Percentiles rank a stretch among this genome's conserved stretches.
These are phyloP conservation scores for Apolygus lucorum DNA, from an alignment of 1,140 invertebrate species.

Conservation along the genomic window DNA sequence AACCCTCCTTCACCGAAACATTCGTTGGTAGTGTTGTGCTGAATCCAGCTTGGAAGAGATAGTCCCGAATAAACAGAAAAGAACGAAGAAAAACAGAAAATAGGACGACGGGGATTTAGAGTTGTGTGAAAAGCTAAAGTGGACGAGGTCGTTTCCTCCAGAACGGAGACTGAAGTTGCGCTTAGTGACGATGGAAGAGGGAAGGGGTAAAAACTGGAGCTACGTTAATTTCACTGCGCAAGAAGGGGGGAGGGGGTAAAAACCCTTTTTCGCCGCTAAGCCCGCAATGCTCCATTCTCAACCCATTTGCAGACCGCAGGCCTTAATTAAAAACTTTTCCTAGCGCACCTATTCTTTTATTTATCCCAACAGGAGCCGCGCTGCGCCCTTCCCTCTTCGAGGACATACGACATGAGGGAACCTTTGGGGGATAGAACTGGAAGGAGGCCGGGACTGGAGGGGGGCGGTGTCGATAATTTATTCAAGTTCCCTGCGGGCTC, in stretches of 20 bases:
- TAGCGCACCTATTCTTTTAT: conserved; percentile 16
- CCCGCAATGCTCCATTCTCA: conserved; percentile 10
- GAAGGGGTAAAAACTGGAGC: background rate
- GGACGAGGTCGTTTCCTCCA: background rate
- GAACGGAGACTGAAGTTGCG: background rate
- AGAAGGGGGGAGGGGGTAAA: background rate
- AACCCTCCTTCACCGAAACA: too few relatives aligned
- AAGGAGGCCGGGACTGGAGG: background rate
- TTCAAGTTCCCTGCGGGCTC: background rate
- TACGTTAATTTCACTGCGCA: conserved; percentile 5
- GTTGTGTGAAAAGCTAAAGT: background rate
- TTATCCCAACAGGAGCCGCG: background rate
- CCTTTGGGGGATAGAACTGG: too few relatives aligned
- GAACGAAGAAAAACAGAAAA: background rate
- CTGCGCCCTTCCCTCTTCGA: too few relatives aligned
- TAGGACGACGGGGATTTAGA: background rate
- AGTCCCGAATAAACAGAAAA: too few relatives aligned
- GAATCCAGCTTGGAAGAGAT: too few relatives aligned
- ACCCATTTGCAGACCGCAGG: conserved; percentile 11
- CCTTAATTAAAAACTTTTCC: conserved; percentile 17
- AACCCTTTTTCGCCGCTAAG: background rate
- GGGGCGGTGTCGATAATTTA: conserved; percentile 6
- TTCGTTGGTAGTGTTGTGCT: too few relatives aligned
- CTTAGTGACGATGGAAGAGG: too few relatives aligned
- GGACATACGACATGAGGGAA: too few relatives aligned